Evolutionary conservation across 1,140 invertebrate genomes (phyloP), one percentile per base, ranked within the genome.

Genomic region (Tetragonula clypearis): DNA sequence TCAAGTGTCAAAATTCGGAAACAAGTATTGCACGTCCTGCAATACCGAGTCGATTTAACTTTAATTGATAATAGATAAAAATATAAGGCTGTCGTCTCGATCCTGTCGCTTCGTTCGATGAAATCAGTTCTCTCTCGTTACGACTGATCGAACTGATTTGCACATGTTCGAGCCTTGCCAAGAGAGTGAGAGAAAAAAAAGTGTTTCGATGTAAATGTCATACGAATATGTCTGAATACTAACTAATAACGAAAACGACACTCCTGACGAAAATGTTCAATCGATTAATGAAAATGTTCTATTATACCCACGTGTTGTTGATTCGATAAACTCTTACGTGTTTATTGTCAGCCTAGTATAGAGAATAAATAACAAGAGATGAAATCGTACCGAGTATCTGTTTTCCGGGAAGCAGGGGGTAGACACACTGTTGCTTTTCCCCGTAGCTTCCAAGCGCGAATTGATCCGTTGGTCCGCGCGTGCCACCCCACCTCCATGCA

Each of bases 351-450:
- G 85, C 66, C 62, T 74, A 17, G 58, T 82, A 79, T 65, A 15
- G 23, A 60, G 55, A 68, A 71, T 74, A 69, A 68, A 21, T 76
- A 80, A n/a, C n/a, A 71, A 19, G 19, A 23, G 86, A 66, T 73
- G 60, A 41, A 71, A 90, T 80, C 80, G 72, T 90, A 55, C 49
- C 65, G 62, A 79, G 66, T 79, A 87, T 71, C n/a, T n/a, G n/a
- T 89, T 87, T 86, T 90, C 86, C 80, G 80, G 85, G 82, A 88
- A 85, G 81, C 79, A 88, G 56, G 85, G 85, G 86, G 73, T 78
- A 76, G 80, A 87, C 86, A 91, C 82, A 91, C 91, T 91, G 90
- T 92, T 92, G 91, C 91, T 91, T 90, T 90, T 86, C 87, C 68
- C 86, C 75, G 82, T 85, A 92, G 86, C 85, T 85, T 74, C 87